Evolutionary conservation across 2,797 vertebrate species (phyloP).

Genomic region (Thalassophryne amazonica): DNA sequence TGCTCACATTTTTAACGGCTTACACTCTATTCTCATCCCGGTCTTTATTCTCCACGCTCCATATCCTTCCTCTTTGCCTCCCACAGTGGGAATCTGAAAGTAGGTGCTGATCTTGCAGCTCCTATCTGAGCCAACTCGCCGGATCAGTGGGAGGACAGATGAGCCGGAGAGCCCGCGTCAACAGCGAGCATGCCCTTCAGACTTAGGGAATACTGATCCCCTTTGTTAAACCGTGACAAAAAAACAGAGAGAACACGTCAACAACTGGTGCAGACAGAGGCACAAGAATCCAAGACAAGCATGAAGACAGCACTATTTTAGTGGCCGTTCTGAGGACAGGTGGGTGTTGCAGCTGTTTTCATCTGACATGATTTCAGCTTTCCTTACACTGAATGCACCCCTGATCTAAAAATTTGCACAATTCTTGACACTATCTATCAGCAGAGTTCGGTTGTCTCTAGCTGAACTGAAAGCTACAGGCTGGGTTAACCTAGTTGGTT

Average conservation of each 20-base stretch:
- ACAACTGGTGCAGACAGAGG: constrained; percentile 31
- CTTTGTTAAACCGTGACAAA: constrained; percentile 35
- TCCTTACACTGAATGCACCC: constrained; percentile 22
- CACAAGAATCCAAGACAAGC: constrained; percentile 37
- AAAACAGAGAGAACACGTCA: constrained; percentile 33
- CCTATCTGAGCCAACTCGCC: constrained; percentile 43
- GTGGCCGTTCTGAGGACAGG: constrained; percentile 25
- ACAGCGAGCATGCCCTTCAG: constrained; percentile 50
- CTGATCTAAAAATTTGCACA: neutral
- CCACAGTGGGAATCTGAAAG: constrained; percentile 53
- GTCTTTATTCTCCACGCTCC: constrained; percentile 55
- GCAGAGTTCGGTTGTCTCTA: constrained; percentile 18
- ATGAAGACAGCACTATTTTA: constrained; percentile 58
- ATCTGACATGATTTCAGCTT: no score
- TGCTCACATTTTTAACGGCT: constrained; percentile 42
- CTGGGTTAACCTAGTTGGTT: constrained; percentile 81
- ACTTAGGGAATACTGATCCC: constrained; percentile 42
- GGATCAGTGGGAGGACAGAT: constrained; percentile 63
- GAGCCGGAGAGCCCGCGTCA: constrained; percentile 49
- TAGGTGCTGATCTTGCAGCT: constrained; percentile 70
- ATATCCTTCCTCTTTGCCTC: constrained; percentile 47
- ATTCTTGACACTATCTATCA: constrained; percentile 11
- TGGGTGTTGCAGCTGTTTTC: constrained; percentile 17
- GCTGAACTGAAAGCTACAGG: constrained; percentile 65
- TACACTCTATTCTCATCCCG: constrained; percentile 43